Base-by-base conservation (phyloP, 2,888 invertebrate species). In the Hydrotaea cyrtoneurina region DNA sequence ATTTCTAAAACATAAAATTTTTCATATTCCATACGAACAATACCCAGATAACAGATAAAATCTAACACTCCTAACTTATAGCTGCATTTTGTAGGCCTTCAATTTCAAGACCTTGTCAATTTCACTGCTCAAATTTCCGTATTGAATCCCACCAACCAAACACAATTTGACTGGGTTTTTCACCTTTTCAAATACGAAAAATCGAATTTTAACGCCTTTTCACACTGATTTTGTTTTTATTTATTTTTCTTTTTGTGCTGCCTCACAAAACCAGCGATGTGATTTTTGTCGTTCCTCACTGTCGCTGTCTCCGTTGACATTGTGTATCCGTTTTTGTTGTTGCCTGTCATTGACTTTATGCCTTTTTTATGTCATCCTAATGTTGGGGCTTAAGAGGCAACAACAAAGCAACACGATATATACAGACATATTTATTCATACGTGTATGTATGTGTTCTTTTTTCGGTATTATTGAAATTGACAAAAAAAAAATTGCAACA, bases 121-220 rank as follows among this genome's bases (percentile, higher is more conserved):
- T 43, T 43, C 23, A 21, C 23, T 7, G 17, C 4, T 10, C 2
- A 11, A 10, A 23, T 64, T 7, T 64, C n/a, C 64, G 26, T 26
- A 26, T 66, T 72, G 39, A 19, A 46, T 71, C 31, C 3, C 2
- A 31, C 31, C 31, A n/a, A 46, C 5, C 43, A 43, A 43, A 23
- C 46, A 43, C 43, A 15, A 36, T 69, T 50, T 23, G 23, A 46
- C 15, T 5, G 17, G 64, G 50, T 36, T 36, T 62, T 69, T 62
- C 59, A 62, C 50, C 64, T 73, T 55, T 71, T 73, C 43, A 46
- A 23, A n/a, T n/a, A 53, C 21, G 13, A 59, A 46, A 66, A 73
- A 77, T 66, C 53, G 71, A 77, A 77, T 66, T 77, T 81, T 64
- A 81, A 77, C 77, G 77, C 31, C 39, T 77, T 72, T 77, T 64